A percentile compares a stretch with the other conserved stretches of the same genome.
Conservation (phyloP, 2,888 invertebrate genomes). For the Spialia ferax region DNA sequence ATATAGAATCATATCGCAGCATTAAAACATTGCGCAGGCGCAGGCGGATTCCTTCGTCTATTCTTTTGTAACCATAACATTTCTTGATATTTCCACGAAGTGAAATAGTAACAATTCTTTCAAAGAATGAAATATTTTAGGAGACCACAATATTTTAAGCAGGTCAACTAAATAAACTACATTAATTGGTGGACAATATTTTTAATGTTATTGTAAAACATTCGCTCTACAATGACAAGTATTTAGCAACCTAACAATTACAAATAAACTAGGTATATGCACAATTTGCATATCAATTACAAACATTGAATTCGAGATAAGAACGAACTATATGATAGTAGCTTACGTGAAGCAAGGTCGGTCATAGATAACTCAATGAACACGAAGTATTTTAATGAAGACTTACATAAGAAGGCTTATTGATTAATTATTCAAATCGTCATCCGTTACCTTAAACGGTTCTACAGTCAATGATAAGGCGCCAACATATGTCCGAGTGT, state of each 20-base stretch:
- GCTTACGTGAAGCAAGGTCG: slow-evolving; percentile 24
- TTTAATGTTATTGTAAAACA: background rate
- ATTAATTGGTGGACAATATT: too few relatives aligned
- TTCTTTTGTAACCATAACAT: slow-evolving; percentile 2
- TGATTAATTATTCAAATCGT: slow-evolving; percentile 68
- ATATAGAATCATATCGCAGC: background rate
- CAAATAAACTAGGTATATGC: slow-evolving; percentile 16
- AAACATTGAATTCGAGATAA: slow-evolving; percentile 32
- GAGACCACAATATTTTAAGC: too few relatives aligned
- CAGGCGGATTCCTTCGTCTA: background rate
- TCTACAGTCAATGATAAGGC: slow-evolving; percentile 62
- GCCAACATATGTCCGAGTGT: slow-evolving; percentile 47
- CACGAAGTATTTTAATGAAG: slow-evolving; percentile 66
- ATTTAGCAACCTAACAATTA: too few relatives aligned
- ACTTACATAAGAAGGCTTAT: slow-evolving; percentile 59
- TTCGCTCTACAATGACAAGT: background rate
- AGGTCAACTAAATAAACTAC: too few relatives aligned
- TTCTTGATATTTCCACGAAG: background rate
- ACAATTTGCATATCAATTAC: slow-evolving; percentile 20
- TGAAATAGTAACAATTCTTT: background rate
- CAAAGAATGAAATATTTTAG: background rate
- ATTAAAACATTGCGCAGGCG: background rate
- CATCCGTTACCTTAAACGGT: slow-evolving; percentile 63
- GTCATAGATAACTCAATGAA: slow-evolving; percentile 35
- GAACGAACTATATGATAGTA: slow-evolving; percentile 22